phyloP scores from a whole-genome alignment of 1,140 invertebrate genomes.

The Drosophila saltans region DNA sequence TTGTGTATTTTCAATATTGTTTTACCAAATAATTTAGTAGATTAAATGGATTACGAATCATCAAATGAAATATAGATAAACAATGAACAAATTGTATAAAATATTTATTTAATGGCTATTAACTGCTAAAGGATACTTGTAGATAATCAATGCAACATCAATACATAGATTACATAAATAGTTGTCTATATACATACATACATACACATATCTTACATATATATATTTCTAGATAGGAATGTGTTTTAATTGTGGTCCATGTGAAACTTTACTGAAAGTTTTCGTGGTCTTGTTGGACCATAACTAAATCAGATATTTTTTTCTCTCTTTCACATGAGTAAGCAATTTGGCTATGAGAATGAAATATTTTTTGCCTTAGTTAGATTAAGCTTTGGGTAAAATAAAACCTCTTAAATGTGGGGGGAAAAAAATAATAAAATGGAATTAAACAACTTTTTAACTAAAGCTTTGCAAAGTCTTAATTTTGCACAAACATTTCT shows the following conservation, averaged over 20 bases:
- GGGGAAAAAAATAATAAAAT: too few species aligned
- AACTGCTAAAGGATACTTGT: neutral
- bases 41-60: constrained; percentile 36
- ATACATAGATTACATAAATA: too few species aligned
- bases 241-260: constrained; percentile 6
- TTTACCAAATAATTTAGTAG: constrained; percentile 40
- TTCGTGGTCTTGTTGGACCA: neutral
- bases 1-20: neutral
- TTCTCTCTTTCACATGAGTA: constrained; percentile 7
- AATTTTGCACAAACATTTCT: too few species aligned
- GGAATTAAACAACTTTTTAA: neutral
- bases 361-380: neutral
- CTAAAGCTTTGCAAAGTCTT: neutral
- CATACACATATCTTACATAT: constrained; percentile 4
- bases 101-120: neutral
- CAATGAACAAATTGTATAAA: neutral
- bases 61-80: neutral
- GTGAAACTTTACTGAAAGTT: constrained; percentile 3
- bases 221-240: neutral
- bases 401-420: neutral
- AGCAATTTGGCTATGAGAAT: constrained; percentile 9
- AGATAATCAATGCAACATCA: constrained; percentile 28
- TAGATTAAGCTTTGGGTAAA: neutral
- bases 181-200: neutral
- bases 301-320: constrained; percentile 11